phyloP scores from a whole-genome alignment of 37 sponge, comb jelly and placozoan species.

The Tethya wilhelma region DNA sequence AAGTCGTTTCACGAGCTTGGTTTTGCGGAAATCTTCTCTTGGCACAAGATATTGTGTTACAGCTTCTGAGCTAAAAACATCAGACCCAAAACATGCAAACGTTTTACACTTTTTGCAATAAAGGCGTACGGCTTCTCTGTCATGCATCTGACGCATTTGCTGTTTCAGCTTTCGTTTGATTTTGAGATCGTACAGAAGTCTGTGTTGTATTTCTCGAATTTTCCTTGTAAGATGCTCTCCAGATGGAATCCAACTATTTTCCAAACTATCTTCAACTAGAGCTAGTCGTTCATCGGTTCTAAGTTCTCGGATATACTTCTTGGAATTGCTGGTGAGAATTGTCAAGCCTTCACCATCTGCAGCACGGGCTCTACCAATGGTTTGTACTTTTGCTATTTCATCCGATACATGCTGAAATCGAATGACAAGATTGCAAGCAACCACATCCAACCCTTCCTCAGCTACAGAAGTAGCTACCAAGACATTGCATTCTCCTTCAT shows the following conservation, averaged over 20 bases:
- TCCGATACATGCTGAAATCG: conserved; percentile 73
- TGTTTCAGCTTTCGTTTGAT: background rate
- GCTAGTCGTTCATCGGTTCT: conserved; percentile 5
- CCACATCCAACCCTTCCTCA: conserved; percentile 93
- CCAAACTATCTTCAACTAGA: background rate
- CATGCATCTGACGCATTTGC: background rate
- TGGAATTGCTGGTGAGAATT: conserved; percentile 15
- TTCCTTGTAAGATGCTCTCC: background rate
- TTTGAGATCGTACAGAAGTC: background rate
- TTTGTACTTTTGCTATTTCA: conserved; percentile 70
- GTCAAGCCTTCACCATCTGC: conserved; percentile 19
- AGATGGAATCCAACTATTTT: background rate
- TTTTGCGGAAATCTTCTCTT: conserved; percentile 5
- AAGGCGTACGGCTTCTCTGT: conserved; percentile 12
- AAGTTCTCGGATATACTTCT: conserved; percentile 6
- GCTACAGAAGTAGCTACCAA: conserved; percentile 84
- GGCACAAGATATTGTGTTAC: conserved; percentile 33
- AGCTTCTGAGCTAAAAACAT: conserved; percentile 12
- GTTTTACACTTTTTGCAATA: conserved; percentile 52
- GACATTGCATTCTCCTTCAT: conserved; percentile 73
- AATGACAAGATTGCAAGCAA: conserved; percentile 84
- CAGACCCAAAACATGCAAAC: conserved; percentile 50
- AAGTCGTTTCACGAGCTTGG: background rate
- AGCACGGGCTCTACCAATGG: conserved; percentile 72
- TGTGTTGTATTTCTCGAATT: background rate